These are phyloP conservation scores for Phyllostomus discolor DNA, from an alignment of 2,113 vertebrate genomes.

Conservation along the genomic window DNA sequence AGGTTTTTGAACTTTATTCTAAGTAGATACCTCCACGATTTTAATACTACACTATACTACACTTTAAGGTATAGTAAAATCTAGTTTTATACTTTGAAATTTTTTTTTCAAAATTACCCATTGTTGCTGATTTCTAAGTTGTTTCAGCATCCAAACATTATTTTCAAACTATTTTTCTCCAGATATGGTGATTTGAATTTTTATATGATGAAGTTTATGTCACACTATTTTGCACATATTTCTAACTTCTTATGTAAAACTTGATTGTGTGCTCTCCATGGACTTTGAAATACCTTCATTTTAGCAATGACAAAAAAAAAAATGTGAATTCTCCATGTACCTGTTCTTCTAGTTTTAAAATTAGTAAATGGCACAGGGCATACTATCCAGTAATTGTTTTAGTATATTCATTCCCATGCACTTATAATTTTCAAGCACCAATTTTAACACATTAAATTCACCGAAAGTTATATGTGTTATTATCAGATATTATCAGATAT, in stretches of 20 bases:
- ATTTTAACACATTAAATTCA: constrained; percentile 12
- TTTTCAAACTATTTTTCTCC: background rate
- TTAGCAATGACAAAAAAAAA: background rate
- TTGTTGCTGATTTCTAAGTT: constrained; percentile 29
- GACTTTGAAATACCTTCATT: constrained; percentile 8
- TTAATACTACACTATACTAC: background rate
- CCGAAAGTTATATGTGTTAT: background rate
- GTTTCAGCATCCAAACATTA: background rate
- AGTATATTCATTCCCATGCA: background rate
- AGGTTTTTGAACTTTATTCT: background rate
- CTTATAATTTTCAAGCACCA: background rate
- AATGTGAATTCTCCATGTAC: background rate
- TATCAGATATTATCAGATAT: background rate
- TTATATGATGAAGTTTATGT: background rate
- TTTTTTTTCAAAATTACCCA: constrained; percentile 23
- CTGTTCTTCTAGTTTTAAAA: constrained; percentile 2
- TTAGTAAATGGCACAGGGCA: background rate
- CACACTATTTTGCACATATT: background rate
- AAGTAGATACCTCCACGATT: background rate
- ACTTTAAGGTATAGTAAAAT: background rate
- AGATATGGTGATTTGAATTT: background rate
- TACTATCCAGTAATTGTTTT: background rate
- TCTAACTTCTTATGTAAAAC: background rate
- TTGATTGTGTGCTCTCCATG: background rate
- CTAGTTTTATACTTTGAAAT: background rate